Base-by-base conservation (phyloP, 1,140 invertebrate species). In the Drosophila sucinea region DNA sequence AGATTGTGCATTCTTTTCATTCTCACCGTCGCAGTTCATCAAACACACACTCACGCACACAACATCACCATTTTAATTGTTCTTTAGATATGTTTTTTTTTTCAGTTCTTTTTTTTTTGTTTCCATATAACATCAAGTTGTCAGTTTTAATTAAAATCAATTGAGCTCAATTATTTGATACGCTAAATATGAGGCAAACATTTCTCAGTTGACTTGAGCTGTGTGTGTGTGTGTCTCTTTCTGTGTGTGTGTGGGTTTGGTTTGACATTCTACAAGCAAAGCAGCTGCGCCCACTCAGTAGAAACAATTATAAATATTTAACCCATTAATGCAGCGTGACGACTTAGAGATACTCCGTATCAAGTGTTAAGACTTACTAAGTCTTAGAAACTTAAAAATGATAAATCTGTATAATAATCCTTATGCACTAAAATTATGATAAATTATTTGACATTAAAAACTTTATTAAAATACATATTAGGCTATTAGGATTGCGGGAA, bases 161-260 rank as follows among this genome's bases (percentile, higher is more conserved):
- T 86, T 86, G 83, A 89, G 83, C 83, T 86, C 83, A 86, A 86
- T 87, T 86, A 87, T 86, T 87, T 87, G 80, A 86, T 86, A 86
- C 84, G 76, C 76, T 58, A 58, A 58, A 87, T 77, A 87, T 86
- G 83, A 47, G 71, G 58, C 61, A 44, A 63, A 70, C 41, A 56
- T 61, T 51, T 63, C 44, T 68, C 33, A 68, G 44, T 35, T 60
- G 8, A 23, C 44, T 51, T 51, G 44, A 51, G 23, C 27, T 51
- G 6, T 38, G 30, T 47, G 23, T 51, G 25, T 32, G 44, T 67
- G 67, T 79, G 81, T 74, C n/a, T 60, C n/a, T 54, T 11, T 33
- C 38, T 63, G 30, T 51, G 25, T 32, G 40, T 69, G 71, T 81
- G 81, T 78, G 75, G 82, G 82, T 65, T 73, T 67, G 81, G 78